A percentile compares a stretch with the other conserved stretches of the same genome.
These are phyloP conservation scores for Agrochola lota DNA, from an alignment of 2,888 invertebrate species.

Conservation along the genomic window DNA sequence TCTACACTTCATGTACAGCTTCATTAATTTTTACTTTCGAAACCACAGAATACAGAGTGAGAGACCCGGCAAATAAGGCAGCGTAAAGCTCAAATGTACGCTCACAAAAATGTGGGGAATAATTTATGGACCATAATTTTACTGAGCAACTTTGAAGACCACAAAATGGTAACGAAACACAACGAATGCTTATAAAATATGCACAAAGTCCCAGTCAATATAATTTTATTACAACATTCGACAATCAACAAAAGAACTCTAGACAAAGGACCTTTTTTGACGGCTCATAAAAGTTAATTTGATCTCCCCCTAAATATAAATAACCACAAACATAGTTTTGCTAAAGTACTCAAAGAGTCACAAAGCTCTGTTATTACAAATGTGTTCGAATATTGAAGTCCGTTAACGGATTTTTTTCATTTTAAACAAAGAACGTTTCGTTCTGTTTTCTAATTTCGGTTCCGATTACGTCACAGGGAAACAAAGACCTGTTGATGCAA, in stretches of 20 bases:
- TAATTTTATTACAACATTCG: conserved; percentile 65
- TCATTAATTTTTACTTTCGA: conserved; percentile 52
- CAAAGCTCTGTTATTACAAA: conserved; percentile 62
- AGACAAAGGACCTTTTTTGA: conserved; percentile 73
- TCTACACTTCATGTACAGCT: conserved; percentile 38
- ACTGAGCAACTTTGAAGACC: conserved; percentile 38
- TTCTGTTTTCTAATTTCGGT: conserved; percentile 84
- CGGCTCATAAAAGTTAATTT: conserved; percentile 76
- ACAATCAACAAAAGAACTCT: conserved; percentile 68
- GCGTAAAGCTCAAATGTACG: conserved; percentile 22
- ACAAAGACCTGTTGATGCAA: conserved; percentile 81
- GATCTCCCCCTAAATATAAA: conserved; percentile 68
- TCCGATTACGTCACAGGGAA: conserved; percentile 81
- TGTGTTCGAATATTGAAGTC: conserved; percentile 65
- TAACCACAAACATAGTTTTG: conserved; percentile 62
- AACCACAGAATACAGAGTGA: conserved; percentile 25
- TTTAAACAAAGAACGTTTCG: conserved; percentile 80
- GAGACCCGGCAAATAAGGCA: conserved; percentile 28
- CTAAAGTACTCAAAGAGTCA: conserved; percentile 46
- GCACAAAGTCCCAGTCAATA: conserved; percentile 54
- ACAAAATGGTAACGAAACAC: conserved; percentile 46
- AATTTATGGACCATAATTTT: conserved; percentile 60
- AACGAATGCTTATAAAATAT: conserved; percentile 56
- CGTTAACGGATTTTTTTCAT: conserved; percentile 73
- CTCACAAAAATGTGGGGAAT: conserved; percentile 39